Evolutionary conservation across 2,797 vertebrate genomes (phyloP), one percentile per base, ranked within the genome.

Genomic region (Acanthornis magna): DNA sequence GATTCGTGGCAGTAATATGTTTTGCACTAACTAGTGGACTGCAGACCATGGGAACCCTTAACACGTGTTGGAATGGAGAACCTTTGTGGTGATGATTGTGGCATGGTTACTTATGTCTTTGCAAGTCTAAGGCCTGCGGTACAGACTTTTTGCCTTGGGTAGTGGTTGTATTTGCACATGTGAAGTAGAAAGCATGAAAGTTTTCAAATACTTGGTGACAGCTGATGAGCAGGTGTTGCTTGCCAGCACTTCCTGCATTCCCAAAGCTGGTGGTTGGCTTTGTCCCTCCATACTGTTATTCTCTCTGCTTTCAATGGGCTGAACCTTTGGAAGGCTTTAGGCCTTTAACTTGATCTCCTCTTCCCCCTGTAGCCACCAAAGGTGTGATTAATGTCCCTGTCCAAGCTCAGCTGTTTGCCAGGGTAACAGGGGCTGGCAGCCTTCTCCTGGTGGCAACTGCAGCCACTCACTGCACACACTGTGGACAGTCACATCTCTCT

Each of bases 61-160:
- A 74, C 63, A 38, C 0, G 0, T 18, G 7, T 3, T n/a, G 50
- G 51, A 58, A 71, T 38, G 38, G 47, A 62, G 50, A n/a, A 14
- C 34, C 12, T 61, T 79, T 7, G 30, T 66, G 43, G 51, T 80
- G 42, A 42, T 58, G 48, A 20, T 38, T 71, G 7, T 38, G 53
- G 66, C 34, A 20, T 92, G 62, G 36, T 76, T 57, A 16, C 26
- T 38, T 50, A 9, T 0, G 0, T 58, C 40, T 73, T 77, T 9
- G 2, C 9, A 34, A 2, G 3, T 76, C 47, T 26, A 4, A 90
- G 55, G 26, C 25, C 43, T 74, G 19, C 30, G 62, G 43, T 43
- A 22, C n/a, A 29, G 58, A 26, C 47, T 42, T 63, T 70, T 53
- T 68, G 25, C 63, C 47, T 40, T 75, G 38, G 38, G 22, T 88